A percentile compares a stretch with the other conserved stretches of the same genome.
These are phyloP conservation scores for Dolichopus griseipennis DNA, from an alignment of 2,888 invertebrate genomes.

Conservation along the genomic window DNA sequence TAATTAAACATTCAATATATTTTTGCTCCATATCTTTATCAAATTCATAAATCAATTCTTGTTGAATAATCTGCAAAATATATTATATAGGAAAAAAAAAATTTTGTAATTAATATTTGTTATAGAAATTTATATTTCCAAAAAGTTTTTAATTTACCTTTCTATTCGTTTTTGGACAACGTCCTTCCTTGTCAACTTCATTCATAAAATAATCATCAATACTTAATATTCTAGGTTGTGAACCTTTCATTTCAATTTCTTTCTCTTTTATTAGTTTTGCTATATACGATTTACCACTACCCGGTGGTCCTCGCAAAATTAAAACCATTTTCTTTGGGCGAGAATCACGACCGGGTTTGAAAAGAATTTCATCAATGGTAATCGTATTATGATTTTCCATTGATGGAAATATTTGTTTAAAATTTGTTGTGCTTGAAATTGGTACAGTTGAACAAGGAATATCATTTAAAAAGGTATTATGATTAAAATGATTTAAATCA, in stretches of 20 bases:
- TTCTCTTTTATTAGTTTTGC: constrained; percentile 78
- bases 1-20: constrained; percentile 72
- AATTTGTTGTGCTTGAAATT: neutral
- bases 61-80: constrained; percentile 43
- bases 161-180: constrained; percentile 39
- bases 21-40: constrained; percentile 73
- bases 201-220: constrained; percentile 94
- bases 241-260: constrained; percentile 75
- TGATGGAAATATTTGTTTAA: constrained; percentile 29
- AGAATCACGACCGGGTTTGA: constrained; percentile 66
- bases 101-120: neutral
- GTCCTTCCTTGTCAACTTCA: constrained; percentile 62
- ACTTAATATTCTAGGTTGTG: constrained; percentile 83
- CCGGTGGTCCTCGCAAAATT: constrained; percentile 85
- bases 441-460: neutral
- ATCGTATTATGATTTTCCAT: constrained; percentile 45
- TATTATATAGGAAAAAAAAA: neutral
- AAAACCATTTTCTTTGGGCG: constrained; percentile 74
- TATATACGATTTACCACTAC: constrained; percentile 87
- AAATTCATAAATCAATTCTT: constrained; percentile 59
- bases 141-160: constrained; percentile 28
- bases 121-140: neutral
- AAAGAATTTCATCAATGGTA: constrained; percentile 74
- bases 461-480: neutral
- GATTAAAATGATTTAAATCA: neutral